Percentiles rank a stretch among this genome's conserved stretches.
Evolutionary conservation across 2,113 vertebrate genomes (phyloP).

Genomic region (Elgaria multicarinata): DNA sequence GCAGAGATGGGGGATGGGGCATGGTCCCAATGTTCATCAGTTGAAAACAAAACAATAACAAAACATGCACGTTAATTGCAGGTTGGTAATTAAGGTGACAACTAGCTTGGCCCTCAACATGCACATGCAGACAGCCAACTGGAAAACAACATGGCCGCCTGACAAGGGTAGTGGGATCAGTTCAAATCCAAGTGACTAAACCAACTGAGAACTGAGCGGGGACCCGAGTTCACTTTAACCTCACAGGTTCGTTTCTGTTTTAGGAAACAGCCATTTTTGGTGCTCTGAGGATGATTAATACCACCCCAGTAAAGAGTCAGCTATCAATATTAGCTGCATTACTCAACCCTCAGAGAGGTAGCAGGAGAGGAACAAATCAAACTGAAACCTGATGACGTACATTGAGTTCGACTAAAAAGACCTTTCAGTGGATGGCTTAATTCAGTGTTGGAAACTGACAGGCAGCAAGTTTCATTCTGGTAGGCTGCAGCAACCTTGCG

Average conservation of each 20-base stretch:
- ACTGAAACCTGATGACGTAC: neutral
- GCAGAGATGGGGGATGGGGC: neutral
- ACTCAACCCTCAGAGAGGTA: constrained; percentile 52
- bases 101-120: neutral
- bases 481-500: constrained; percentile 47
- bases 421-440: neutral
- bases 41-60: no score
- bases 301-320: constrained; percentile 41
- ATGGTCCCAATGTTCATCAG: neutral
- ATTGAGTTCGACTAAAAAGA: neutral
- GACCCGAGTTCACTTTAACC: neutral
- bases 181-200: neutral
- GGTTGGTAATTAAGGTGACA: neutral
- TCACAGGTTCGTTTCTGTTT: neutral
- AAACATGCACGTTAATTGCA: no score
- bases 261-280: neutral
- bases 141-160: neutral
- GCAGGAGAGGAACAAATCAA: neutral
- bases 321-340: constrained; percentile 46
- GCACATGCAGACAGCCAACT: neutral
- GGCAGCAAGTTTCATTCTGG: constrained; percentile 3
- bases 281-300: neutral
- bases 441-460: neutral
- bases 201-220: no score
- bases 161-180: neutral